phyloP scores from a whole-genome alignment of 2,888 invertebrate genomes.

The Calliphora vomitoria region DNA sequence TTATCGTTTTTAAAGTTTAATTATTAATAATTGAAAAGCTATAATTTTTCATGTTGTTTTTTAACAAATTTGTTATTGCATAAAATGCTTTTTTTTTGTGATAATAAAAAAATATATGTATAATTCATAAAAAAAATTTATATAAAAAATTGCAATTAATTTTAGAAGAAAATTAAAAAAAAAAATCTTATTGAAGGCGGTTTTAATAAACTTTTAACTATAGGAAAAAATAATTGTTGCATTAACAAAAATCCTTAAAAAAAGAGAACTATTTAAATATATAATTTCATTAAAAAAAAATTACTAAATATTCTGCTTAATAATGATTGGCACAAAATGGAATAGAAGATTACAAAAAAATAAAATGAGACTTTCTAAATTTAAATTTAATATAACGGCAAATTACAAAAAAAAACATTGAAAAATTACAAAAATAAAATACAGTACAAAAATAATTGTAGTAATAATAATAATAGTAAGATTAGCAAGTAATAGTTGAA shows the following conservation, averaged over 20 bases:
- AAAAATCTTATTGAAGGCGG: neutral
- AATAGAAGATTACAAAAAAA: conserved; percentile 53
- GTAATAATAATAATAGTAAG: conserved; percentile 1
- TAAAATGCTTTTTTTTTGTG: conserved; percentile 58
- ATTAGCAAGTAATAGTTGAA: conserved; percentile 48
- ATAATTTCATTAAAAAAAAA: conserved; percentile 25
- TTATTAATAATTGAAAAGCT: conserved; percentile 67
- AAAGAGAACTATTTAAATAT: conserved; percentile 9
- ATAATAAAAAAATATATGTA: conserved; percentile 29
- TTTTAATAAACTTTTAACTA: neutral
- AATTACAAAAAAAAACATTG: conserved; percentile 34
- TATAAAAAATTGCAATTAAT: conserved; percentile 17
- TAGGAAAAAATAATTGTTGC: conserved; percentile 7
- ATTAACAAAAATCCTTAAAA: conserved; percentile 25
- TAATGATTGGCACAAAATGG: conserved; percentile 68
- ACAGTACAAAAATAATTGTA: conserved; percentile 44
- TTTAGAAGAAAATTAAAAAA: conserved; percentile 16
- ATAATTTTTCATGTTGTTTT: conserved; percentile 55
- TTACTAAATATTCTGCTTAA: conserved; percentile 38
- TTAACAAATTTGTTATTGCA: conserved; percentile 69
- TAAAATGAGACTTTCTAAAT: conserved; percentile 25
- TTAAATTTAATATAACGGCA: conserved; percentile 42
- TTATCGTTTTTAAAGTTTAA: conserved; percentile 49
- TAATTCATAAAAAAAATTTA: conserved; percentile 1
- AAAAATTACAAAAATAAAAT: conserved; percentile 20